Evolutionary conservation across 2,113 vertebrate genomes (phyloP), one percentile per base, ranked within the genome.

Genomic region (Myxocyprinus asiaticus): DNA sequence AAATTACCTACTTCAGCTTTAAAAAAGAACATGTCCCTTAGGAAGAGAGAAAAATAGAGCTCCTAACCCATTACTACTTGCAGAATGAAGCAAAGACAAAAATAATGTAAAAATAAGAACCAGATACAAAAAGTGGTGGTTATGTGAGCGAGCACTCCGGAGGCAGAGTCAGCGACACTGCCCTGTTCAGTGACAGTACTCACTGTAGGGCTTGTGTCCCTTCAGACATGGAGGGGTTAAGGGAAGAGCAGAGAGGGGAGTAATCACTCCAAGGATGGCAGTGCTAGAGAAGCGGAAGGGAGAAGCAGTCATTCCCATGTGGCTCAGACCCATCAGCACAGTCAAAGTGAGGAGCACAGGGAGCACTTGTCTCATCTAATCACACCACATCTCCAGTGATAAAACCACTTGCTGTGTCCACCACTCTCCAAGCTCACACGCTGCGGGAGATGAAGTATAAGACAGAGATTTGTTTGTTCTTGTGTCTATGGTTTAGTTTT

Each of bases 291-390:
- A 85, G 86, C 78, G 61, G 76, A 77, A 69, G 12, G 73, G 85
- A 72, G 76, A 81, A 53, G 50, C 81, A 90, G 91, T 94, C 91
- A 91, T 81, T 91, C 87, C 85, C 89, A 93, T 92, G 89, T 91
- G 89, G 89, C 91, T 81, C 88, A 91, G 82, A 81, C 69, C 22
- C 86, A 90, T 92, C 92, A 92, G 67, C 48, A n/a, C 67, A 83
- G 88, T 85, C 86, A 82, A 81, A 85, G 85, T 79, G 77, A 81
- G 70, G 87, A 83, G 82, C 47, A 72, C 48, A 43, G 51, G 82
- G 84, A 84, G 84, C 78, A 87, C 82, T 79, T 88, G 89, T 90
- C 89, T 85, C 75, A 87, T 88, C 82, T 80, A 86, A 89, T 90
- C 66, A 58, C 14, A 17, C 73, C 59, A 66, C 53, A 11, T 55